Evolutionary conservation across 2,113 vertebrate species (phyloP), one percentile per base, ranked within the genome.

Genomic region (Sylvia atricapilla): DNA sequence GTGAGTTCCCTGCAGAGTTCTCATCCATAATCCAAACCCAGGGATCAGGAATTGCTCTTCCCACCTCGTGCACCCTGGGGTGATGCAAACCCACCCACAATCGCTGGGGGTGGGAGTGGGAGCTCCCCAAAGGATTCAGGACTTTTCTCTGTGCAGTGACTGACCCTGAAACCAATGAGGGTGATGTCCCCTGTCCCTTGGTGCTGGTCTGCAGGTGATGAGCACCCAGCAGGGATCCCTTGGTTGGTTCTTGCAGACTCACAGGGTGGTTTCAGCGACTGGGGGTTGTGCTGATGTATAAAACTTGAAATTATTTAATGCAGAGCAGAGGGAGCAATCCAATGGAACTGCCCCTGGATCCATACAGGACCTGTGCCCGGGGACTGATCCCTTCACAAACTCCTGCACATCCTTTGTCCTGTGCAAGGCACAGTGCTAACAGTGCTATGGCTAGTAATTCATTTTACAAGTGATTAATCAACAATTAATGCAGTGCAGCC

Each of bases 31-130:
- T 59, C 41, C 55, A 49, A 84, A 90, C 16, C 13, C 49, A 31
- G 68, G 0, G 1, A 76, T 23, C 17, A 39, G 72, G 44, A 94
- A 52, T 1, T 28, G 22, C 35, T 68, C 11, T 73, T 73, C 68
- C 50, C 50, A 52, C 13, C 22, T 44, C 0, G 0, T 15, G 41
- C 17, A 27, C 6, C 20, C 64, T 10, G 25, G 13, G 7, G 12
- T 2, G 7, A 19, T 31, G 37, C 8, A 9, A 56, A 78, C 19
- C 56, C 67, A 52, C 82, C 14, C 5, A 2, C 27, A 15, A 6
- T 28, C 0, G 0, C 55, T 28, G 63, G 27, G 39, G 41, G 7
- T 2, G 7, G n/a, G 13, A 53, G 25, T 0, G 0, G 33, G 41
- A 55, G 28, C 16, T 73, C 60, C 62, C 18, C 5, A 1, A 52